A percentile compares a stretch with the other conserved stretches of the same genome.
Evolutionary conservation across 1,140 invertebrate genomes (phyloP).

Genomic region (Brachionus asplanchnoidis): DNA sequence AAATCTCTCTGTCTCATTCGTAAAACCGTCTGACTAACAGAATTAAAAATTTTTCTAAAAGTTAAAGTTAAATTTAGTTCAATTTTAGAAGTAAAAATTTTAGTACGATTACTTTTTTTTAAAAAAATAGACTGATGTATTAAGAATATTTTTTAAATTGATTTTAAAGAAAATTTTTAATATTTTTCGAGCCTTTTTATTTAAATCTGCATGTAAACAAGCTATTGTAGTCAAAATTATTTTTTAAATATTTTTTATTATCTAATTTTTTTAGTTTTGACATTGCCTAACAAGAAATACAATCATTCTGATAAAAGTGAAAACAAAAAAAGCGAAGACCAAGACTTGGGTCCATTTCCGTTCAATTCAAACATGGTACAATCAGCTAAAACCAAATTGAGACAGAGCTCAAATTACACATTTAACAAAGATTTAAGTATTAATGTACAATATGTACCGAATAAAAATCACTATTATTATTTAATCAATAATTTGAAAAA

Average conservation of each 20-base stretch:
- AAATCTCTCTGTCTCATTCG: too few relatives aligned
- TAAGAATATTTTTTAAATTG: too few relatives aligned
- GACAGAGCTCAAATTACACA: background rate
- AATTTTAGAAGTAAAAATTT: too few relatives aligned
- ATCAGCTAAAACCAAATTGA: background rate
- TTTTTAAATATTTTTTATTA: background rate
- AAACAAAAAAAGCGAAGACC: background rate
- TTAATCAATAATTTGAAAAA: slow-evolving; percentile 21
- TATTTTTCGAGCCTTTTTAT: too few relatives aligned
- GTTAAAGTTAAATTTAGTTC: too few relatives aligned
- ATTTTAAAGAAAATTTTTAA: too few relatives aligned
- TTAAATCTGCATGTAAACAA: background rate
- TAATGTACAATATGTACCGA: slow-evolving; percentile 17
- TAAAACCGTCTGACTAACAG: too few relatives aligned
- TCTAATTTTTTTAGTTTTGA: background rate
- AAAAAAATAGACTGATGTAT: too few relatives aligned
- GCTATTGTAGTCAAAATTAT: background rate
- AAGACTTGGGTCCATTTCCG: background rate
- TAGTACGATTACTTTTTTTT: too few relatives aligned
- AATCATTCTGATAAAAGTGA: background rate
- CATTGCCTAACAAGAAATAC: slow-evolving; percentile 27
- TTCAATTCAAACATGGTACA: background rate
- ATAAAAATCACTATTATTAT: slow-evolving; percentile 12
- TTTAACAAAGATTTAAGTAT: slow-evolving; percentile 23
- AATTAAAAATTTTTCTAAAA: too few relatives aligned